These are phyloP conservation scores for Oophaga sylvatica DNA, from an alignment of 2,797 vertebrate species.

Conservation along the genomic window DNA sequence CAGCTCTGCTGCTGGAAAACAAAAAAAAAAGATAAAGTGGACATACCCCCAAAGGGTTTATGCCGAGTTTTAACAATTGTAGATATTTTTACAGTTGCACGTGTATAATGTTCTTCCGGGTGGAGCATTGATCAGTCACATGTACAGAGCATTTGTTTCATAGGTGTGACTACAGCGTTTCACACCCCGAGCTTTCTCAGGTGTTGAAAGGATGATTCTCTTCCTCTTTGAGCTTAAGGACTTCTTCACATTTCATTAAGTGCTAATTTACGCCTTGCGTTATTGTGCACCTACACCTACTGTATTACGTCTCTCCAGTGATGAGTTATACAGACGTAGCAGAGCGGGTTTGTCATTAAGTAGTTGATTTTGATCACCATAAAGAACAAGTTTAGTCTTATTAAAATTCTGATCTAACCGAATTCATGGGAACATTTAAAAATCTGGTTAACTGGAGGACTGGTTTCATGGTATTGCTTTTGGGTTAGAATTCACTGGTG, in stretches of 20 bases:
- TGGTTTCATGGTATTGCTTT: too few relatives aligned
- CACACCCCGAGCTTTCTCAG: background rate
- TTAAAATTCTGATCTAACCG: too few relatives aligned
- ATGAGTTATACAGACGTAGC: background rate
- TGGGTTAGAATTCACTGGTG: too few relatives aligned
- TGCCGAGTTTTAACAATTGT: too few relatives aligned
- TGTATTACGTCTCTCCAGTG: background rate
- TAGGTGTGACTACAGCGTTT: background rate
- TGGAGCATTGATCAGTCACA: background rate
- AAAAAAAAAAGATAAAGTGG: too few relatives aligned
- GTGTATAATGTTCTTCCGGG: background rate
- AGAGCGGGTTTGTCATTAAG: background rate
- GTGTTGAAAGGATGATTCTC: conserved; percentile 5
- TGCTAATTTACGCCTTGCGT: background rate
- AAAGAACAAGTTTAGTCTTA: too few relatives aligned
- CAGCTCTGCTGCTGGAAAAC: too few relatives aligned
- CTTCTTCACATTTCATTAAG: background rate
- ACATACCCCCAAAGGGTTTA: too few relatives aligned
- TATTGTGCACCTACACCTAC: background rate
- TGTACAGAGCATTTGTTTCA: background rate
- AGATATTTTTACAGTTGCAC: background rate
- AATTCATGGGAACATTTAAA: too few relatives aligned
- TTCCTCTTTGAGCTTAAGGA: background rate
- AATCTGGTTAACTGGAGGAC: too few relatives aligned
- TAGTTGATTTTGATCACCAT: too few relatives aligned